Evolutionary conservation across 92 coral and sea anemone species (phyloP).

Genomic region (Siderastrea siderea): DNA sequence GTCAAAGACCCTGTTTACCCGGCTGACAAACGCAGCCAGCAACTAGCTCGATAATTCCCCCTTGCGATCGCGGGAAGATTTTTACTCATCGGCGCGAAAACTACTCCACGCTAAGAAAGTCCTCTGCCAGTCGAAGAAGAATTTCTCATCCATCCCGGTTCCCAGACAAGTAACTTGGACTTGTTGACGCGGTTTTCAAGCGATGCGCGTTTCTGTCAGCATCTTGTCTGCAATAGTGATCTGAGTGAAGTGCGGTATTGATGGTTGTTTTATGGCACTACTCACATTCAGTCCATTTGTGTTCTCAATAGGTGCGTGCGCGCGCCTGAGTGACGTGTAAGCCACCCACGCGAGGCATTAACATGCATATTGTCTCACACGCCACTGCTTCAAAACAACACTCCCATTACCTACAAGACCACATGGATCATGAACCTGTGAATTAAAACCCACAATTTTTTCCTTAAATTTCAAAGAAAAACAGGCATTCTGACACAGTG

Average conservation of each 20-base stretch:
- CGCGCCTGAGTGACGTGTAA: constrained; percentile 50
- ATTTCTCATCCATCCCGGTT: constrained; percentile 9
- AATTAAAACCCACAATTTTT: not conserved
- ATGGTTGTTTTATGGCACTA: constrained; percentile 28
- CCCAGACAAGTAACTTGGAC: not conserved
- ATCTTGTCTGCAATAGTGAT: constrained; percentile 29
- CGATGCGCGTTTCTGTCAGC: constrained; percentile 9
- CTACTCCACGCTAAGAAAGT: not conserved
- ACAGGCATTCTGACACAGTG: not conserved
- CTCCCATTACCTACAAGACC: not conserved
- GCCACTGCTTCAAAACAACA: constrained; percentile 26
- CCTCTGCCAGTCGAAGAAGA: constrained; percentile 2
- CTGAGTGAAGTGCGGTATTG: constrained; percentile 9
- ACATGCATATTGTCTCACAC: constrained; percentile 26
- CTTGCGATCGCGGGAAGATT: not conserved
- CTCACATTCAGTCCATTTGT: constrained; percentile 12
- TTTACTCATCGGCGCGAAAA: constrained; percentile 27
- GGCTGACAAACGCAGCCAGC: constrained; percentile 30
- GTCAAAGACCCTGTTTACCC: not conserved
- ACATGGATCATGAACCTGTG: not conserved
- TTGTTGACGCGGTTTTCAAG: not conserved
- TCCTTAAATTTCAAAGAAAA: not conserved
- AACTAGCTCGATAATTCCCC: constrained; percentile 14
- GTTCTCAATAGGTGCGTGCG: constrained; percentile 25
- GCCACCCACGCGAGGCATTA: constrained; percentile 34